Evolutionary conservation across 2,888 invertebrate species (phyloP), one percentile per base, ranked within the genome.

Genomic region (Exocentrus adspersus): DNA sequence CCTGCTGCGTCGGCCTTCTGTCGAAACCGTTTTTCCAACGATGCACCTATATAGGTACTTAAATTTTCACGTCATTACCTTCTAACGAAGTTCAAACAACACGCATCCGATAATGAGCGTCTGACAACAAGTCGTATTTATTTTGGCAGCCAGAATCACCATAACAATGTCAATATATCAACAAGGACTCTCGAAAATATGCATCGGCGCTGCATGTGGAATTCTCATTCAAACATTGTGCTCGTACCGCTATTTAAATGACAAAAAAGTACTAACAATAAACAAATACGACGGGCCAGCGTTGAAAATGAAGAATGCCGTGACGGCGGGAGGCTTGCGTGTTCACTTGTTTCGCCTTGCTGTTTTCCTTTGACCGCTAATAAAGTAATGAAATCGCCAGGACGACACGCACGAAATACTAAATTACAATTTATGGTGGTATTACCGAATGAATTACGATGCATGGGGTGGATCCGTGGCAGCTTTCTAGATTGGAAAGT

Each of bases 221-320:
- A 28, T 24, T 1, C 16, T 14, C 28, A 24, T 28, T 12, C 28
- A 24, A 48, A 48, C 28, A 14, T 28, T 14, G 14, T 28, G 17
- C 17, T 16, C 24, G 16, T 20, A 48, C 48, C 48, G 48, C 24
- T 48, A 48, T 48, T 14, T 48, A 48, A 45, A 7, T 28, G 48
- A 24, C 28, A 24, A 48, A 48, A 48, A 48, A 28, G 37, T 28
- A n/a, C 28, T 48, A 48, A 48, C 17, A 48, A 48, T 48, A 48
- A 48, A 48, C 28, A 48, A 48, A 48, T 17, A 48, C 28, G 28
- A 16, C 28, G 10, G 28, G 28, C 19, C 20, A 28, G 48, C 20
- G 48, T 28, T 48, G 48, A 48, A 48, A 48, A 48, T 28, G 28
- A 48, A 28, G 48, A 14, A 30, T 48, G 48, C 48, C 17, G 28